Conservation (phyloP, 2,113 vertebrate species). For the Antechinus flavipes region DNA sequence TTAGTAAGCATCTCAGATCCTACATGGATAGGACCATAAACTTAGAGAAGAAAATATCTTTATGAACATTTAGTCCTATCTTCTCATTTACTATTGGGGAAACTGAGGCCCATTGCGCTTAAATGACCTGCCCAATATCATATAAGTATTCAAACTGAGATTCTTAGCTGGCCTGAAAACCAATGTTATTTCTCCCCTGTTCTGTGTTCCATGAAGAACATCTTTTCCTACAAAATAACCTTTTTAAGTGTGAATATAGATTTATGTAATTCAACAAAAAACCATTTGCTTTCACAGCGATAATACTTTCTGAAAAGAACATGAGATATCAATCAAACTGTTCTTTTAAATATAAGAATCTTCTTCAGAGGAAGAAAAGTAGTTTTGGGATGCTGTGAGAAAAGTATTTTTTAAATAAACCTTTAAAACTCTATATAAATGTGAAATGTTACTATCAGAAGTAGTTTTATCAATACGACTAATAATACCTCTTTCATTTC, state of each 20-base stretch:
- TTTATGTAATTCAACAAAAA: slow-evolving; percentile 46
- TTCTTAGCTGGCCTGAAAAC: neutral
- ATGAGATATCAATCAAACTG: neutral
- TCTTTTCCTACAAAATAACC: slow-evolving; percentile 18
- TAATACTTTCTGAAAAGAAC: slow-evolving; percentile 48
- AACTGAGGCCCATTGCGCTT: neutral
- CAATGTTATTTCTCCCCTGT: neutral
- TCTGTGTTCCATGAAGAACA: neutral
- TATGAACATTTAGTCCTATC: neutral
- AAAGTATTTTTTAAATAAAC: neutral
- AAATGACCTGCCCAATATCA: neutral
- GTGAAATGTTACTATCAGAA: neutral
- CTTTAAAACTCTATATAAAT: neutral
- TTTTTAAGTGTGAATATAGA: slow-evolving; percentile 2
- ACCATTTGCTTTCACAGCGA: slow-evolving; percentile 22
- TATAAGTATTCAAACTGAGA: neutral
- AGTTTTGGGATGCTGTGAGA: neutral
- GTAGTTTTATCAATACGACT: neutral
- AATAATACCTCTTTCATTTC: slow-evolving; percentile 7
- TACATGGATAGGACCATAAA: neutral
- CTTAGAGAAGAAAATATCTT: neutral
- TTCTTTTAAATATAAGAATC: neutral
- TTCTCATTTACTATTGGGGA: neutral
- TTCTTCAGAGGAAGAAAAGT: neutral
- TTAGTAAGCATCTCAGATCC: neutral